These are phyloP conservation scores for Drosophila pallidifrons DNA, from an alignment of 1,140 invertebrate genomes.

Conservation along the genomic window DNA sequence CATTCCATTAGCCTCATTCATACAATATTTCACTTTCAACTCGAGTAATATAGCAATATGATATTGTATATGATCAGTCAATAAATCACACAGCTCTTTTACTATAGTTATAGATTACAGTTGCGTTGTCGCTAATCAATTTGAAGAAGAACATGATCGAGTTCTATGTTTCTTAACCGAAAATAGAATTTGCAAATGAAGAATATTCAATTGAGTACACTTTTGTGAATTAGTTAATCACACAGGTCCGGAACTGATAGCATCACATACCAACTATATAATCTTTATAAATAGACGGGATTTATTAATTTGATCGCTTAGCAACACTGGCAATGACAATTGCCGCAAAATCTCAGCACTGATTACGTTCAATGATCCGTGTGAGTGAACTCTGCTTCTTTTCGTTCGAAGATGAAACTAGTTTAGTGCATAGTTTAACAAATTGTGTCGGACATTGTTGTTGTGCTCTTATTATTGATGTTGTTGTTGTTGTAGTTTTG, in stretches of 20 bases:
- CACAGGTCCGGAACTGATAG: neutral
- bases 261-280: neutral
- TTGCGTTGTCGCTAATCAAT: neutral
- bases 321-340: slow-evolving; percentile 14
- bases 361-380: neutral
- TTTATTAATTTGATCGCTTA: slow-evolving; percentile 11
- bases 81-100: neutral
- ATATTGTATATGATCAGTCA: neutral
- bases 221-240: slow-evolving; percentile 5
- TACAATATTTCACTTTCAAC: neutral
- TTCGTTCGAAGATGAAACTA: slow-evolving; percentile 16
- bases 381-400: slow-evolving; percentile 40
- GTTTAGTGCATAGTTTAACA: slow-evolving; percentile 32
- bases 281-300: slow-evolving; percentile 7
- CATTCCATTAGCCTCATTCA: slow-evolving; percentile 3
- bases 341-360: slow-evolving; percentile 13
- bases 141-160: neutral
- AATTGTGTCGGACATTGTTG: slow-evolving; percentile 12
- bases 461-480: neutral
- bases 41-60: neutral
- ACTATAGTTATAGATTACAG: neutral
- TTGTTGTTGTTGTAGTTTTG: slow-evolving; percentile 16
- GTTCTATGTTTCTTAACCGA: neutral
- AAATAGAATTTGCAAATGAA: neutral
- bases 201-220: neutral